Percentiles rank a stretch among this genome's conserved stretches.
phyloP scores from a whole-genome alignment of 2,797 vertebrate genomes.

The Lophotriccus pileatus region DNA sequence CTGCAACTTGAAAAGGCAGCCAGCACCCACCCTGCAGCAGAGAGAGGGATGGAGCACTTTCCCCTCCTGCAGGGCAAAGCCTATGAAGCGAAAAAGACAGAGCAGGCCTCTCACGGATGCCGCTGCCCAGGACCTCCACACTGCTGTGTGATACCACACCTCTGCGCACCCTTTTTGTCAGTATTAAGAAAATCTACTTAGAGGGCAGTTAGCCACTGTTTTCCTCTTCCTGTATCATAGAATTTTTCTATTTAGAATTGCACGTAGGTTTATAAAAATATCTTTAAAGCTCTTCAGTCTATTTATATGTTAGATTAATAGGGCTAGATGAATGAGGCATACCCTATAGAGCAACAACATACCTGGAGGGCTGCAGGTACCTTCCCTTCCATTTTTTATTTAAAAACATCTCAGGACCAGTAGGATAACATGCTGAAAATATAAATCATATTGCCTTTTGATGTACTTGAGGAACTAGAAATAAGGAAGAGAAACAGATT shows the following conservation, averaged over 20 bases:
- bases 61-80: not conserved
- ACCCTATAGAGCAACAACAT: not conserved
- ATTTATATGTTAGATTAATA: not conserved
- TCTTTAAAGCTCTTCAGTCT: not conserved
- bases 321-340: not conserved
- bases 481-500: slow-evolving; percentile 6
- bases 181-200: not conserved
- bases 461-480: not conserved
- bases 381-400: not conserved
- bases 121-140: not conserved
- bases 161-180: not conserved
- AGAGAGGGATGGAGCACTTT: not conserved
- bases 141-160: not conserved
- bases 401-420: not conserved
- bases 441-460: not conserved
- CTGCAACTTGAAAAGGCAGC: not conserved
- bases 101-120: not conserved
- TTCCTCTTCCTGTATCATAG: not conserved
- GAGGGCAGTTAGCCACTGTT: not conserved
- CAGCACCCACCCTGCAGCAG: not conserved
- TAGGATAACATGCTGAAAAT: not conserved
- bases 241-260: not conserved
- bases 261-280: not conserved
- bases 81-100: not conserved
- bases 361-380: not conserved